Evolutionary conservation across 2,888 invertebrate genomes (phyloP), one percentile per base, ranked within the genome.

Genomic region (Eledone cirrhosa): DNA sequence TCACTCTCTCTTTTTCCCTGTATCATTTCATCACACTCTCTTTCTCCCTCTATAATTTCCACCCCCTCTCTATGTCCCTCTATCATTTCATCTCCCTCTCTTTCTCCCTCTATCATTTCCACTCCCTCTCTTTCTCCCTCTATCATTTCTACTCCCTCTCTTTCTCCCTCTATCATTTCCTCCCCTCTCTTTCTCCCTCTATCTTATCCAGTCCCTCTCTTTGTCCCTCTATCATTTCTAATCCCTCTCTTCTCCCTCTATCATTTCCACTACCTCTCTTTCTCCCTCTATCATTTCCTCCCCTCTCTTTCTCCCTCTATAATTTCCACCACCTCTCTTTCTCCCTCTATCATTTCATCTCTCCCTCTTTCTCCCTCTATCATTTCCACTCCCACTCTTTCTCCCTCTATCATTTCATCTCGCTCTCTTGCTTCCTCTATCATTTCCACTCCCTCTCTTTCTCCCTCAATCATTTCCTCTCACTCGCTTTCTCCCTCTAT

Each of bases 281-380:
- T 69, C 31, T 63, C 79, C 48, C 19, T 29, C 7, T 22, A 24
- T 69, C 72, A 33, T 33, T 31, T 31, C 47, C 69, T 75, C 47
- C 41, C 78, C 78, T 80, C 63, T 69, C 78, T 79, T 76, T 79
- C 53, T 79, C 76, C 77, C 78, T 80, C 76, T 78, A 14, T 33
- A n/a, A 72, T 27, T 65, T 31, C 77, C 63, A 19, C 76, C 47
- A 59, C 47, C 8, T 76, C 24, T 63, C 47, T 75, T 22, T 41
- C 4, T 65, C 76, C 48, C 63, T 63, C 75, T 74, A 33, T 74
- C 75, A 41, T 59, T 75, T 74, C 41, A 48, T 75, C 78, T 74
- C 59, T 74, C 78, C 53, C 75, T 33, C 75, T 59, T 59, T 53
- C 59, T 48, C 53, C 53, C n/a, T 41, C n/a, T n/a, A n/a, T n/a